phyloP scores from a whole-genome alignment of 2,113 vertebrate species.

The Tychaedon coryphoeus region DNA sequence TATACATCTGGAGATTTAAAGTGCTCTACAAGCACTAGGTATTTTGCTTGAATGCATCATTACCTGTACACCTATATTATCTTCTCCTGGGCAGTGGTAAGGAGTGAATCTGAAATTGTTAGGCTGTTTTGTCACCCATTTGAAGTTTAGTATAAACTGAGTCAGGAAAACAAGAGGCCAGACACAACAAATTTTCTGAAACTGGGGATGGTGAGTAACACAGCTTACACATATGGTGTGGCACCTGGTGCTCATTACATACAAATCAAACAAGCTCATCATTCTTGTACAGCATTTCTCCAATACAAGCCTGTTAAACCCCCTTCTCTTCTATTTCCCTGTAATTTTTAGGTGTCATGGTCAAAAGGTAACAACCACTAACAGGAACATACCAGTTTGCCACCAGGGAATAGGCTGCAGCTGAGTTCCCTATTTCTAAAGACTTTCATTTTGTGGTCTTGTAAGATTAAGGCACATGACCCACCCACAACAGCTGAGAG shows the following conservation, averaged over 20 bases:
- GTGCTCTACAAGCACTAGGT: neutral
- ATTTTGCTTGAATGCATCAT: neutral
- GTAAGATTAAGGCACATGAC: neutral
- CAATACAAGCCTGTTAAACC: neutral
- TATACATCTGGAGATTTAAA: neutral
- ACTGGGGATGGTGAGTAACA: neutral
- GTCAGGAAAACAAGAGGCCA: neutral
- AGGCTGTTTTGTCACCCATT: neutral
- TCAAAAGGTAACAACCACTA: neutral
- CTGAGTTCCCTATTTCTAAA: neutral
- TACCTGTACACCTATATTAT: neutral
- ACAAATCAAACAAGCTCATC: constrained; percentile 32
- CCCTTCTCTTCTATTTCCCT: neutral
- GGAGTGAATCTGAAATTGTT: neutral
- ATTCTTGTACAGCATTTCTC: neutral
- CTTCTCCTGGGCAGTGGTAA: neutral
- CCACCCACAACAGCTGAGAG: neutral
- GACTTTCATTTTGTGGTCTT: neutral
- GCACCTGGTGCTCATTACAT: constrained; percentile 29
- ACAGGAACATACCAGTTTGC: neutral
- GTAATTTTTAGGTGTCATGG: neutral
- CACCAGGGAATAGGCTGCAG: neutral
- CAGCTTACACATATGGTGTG: neutral
- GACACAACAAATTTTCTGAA: neutral
- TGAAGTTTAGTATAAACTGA: neutral